Conservation (phyloP, 2,888 invertebrate species). For the Entomobrya proxima region DNA sequence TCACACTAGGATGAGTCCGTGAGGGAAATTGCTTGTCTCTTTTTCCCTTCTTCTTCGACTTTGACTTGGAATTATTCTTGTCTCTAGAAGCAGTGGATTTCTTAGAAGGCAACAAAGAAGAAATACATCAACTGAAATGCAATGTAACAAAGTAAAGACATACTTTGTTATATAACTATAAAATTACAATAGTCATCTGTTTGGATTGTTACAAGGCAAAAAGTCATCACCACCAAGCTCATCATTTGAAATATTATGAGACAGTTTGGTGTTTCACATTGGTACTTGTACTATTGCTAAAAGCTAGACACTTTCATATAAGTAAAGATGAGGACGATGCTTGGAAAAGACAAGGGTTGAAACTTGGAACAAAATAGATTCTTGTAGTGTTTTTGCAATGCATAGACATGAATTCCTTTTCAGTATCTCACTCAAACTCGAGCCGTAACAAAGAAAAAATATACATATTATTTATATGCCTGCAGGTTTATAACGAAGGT, state of each 20-base stretch:
- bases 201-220: background rate
- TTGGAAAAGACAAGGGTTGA: conserved; percentile 14
- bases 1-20: conserved; percentile 73
- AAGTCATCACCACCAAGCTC: conserved; percentile 1
- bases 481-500: background rate
- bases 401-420: conserved; percentile 1
- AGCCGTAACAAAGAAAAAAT: conserved; percentile 17
- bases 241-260: conserved; percentile 26
- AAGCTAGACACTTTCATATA: conserved; percentile 7
- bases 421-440: conserved; percentile 17
- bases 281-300: background rate
- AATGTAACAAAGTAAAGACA: conserved; percentile 24
- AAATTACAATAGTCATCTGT: background rate
- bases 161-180: background rate
- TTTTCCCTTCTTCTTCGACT: conserved; percentile 68
- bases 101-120: conserved; percentile 27
- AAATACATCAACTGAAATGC: conserved; percentile 1
- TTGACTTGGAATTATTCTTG: conserved; percentile 70
- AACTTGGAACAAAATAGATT: conserved; percentile 35
- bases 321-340: conserved; percentile 18
- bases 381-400: conserved; percentile 23
- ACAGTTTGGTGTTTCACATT: conserved; percentile 17
- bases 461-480: background rate
- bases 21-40: conserved; percentile 75
- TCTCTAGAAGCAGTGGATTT: conserved; percentile 54